Percentiles rank a stretch among this genome's conserved stretches.
Evolutionary conservation across 1,140 invertebrate species (phyloP).

Genomic region (Trypoxylus dichotomus): DNA sequence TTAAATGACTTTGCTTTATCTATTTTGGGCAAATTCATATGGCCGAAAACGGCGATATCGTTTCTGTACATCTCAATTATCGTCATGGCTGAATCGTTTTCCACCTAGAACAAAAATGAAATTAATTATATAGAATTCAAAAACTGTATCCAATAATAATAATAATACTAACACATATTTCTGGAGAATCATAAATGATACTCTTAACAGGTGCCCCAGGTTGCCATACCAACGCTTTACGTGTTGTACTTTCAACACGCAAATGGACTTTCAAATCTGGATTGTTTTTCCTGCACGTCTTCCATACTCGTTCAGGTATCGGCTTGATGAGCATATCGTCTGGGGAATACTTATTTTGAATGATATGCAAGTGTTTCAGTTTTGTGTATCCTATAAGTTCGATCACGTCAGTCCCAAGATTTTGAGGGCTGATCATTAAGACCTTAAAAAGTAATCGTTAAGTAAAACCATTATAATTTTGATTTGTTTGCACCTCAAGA

Average conservation of each 20-base stretch:
- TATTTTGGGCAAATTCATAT: slow-evolving; percentile 66
- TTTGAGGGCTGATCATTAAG: slow-evolving; percentile 78
- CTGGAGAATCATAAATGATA: slow-evolving; percentile 67
- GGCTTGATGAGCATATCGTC: slow-evolving; percentile 57
- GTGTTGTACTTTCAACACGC: slow-evolving; percentile 58
- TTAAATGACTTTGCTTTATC: slow-evolving; percentile 63
- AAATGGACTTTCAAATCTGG: slow-evolving; percentile 61
- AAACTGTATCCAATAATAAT: neutral
- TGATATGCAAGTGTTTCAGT: slow-evolving; percentile 72
- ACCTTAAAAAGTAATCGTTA: slow-evolving; percentile 55
- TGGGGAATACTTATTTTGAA: slow-evolving; percentile 75
- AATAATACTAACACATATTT: slow-evolving; percentile 57
- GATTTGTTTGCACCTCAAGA: slow-evolving; percentile 60
- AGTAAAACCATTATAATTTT: slow-evolving; percentile 3
- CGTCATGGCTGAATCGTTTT: slow-evolving; percentile 55
- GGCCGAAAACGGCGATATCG: slow-evolving; percentile 61
- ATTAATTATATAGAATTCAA: no score
- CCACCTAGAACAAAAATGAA: slow-evolving; percentile 50
- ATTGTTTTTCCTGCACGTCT: slow-evolving; percentile 59
- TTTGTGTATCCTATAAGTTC: slow-evolving; percentile 68
- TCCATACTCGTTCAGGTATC: slow-evolving; percentile 56
- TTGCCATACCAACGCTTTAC: slow-evolving; percentile 58
- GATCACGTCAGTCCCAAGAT: slow-evolving; percentile 76
- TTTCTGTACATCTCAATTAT: slow-evolving; percentile 63
- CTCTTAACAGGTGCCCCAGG: slow-evolving; percentile 68